Conservation (phyloP, 1,140 invertebrate species). For the Telenomus remus region DNA sequence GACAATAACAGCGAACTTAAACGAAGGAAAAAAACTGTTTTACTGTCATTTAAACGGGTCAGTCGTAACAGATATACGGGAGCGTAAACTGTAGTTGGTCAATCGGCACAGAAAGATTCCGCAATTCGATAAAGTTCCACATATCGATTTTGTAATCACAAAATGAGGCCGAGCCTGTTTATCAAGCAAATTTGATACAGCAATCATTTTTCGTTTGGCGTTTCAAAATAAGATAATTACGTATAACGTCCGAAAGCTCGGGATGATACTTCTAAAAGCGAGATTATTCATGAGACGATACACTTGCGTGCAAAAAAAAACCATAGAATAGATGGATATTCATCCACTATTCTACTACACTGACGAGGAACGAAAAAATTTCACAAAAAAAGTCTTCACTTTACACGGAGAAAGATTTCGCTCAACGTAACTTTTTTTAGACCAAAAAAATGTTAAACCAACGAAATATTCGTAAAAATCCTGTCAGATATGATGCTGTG, state of each 20-base stretch:
- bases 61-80: conserved; percentile 22
- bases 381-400: neutral
- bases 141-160: conserved; percentile 65
- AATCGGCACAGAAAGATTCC: conserved; percentile 61
- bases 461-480: no score
- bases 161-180: conserved; percentile 60
- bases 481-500: no score
- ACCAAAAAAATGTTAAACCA: no score
- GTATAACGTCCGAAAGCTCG: conserved; percentile 15
- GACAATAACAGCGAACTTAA: no score
- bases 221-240: conserved; percentile 34
- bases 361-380: neutral
- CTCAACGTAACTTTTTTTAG: no score
- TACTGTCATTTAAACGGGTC: conserved; percentile 23
- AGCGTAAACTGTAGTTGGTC: conserved; percentile 26
- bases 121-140: conserved; percentile 61
- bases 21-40: conserved; percentile 1
- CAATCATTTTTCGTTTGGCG: conserved; percentile 48
- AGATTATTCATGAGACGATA: conserved; percentile 35
- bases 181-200: conserved; percentile 57
- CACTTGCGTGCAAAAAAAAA: conserved; percentile 10
- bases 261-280: conserved; percentile 16
- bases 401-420: neutral
- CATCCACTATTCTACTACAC: no score
- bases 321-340: neutral